These are phyloP conservation scores for Luperina testacea DNA, from an alignment of 2,888 invertebrate genomes.

Conservation along the genomic window DNA sequence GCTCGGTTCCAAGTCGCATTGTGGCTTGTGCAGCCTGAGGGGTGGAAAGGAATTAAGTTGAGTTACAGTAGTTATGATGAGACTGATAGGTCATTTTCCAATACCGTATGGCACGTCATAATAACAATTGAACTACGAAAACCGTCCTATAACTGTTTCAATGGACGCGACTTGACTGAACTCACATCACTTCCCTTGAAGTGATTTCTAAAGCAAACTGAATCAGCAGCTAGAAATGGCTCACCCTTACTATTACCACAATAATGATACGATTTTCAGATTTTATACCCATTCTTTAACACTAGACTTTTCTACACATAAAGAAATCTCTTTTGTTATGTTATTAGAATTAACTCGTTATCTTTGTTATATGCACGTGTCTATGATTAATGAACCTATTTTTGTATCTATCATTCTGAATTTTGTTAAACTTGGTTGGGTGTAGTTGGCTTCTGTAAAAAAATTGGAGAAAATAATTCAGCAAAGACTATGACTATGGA, in stretches of 20 bases:
- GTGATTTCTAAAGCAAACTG: background rate
- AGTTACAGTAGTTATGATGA: background rate
- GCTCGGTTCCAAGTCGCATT: slow-evolving; percentile 93
- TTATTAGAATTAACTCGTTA: too few relatives aligned
- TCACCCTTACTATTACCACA: background rate
- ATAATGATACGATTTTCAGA: background rate
- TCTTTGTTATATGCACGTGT: background rate
- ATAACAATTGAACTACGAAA: background rate
- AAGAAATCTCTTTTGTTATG: too few relatives aligned
- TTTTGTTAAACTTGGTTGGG: background rate
- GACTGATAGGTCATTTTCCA: background rate
- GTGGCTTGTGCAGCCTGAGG: slow-evolving; percentile 92
- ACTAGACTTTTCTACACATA: background rate
- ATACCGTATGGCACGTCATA: too few relatives aligned
- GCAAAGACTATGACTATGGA: background rate
- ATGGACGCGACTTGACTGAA: background rate
- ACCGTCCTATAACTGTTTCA: too few relatives aligned
- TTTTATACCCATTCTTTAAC: background rate
- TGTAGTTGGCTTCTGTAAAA: background rate
- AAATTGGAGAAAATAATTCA: too few relatives aligned
- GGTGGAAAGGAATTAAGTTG: background rate
- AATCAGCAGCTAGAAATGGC: background rate
- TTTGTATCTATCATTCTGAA: too few relatives aligned
- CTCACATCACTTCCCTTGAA: background rate
- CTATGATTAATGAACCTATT: background rate